phyloP scores from a whole-genome alignment of 2,797 vertebrate species.

The Gorsachius magnificus region DNA sequence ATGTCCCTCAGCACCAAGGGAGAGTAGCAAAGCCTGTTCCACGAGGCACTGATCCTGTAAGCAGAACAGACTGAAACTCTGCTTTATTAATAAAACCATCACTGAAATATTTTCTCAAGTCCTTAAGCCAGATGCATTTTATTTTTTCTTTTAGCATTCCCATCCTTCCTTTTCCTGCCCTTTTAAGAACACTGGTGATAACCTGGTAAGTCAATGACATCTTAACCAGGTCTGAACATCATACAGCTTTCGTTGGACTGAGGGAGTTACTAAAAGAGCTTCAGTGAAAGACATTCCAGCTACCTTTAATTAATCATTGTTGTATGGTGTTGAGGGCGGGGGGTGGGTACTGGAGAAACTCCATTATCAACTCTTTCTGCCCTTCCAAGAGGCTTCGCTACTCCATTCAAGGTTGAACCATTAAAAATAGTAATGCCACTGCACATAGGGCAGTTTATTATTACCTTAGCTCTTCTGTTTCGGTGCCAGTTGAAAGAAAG shows the following conservation, averaged over 20 bases:
- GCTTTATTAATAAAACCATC: neutral
- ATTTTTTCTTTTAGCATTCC: neutral
- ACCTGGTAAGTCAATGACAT: neutral
- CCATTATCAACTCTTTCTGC: neutral
- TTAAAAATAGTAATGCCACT: slow-evolving; percentile 14
- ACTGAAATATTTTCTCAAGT: neutral
- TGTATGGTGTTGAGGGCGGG: neutral
- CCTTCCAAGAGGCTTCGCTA: neutral
- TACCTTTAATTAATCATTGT: neutral
- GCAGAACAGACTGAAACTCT: neutral
- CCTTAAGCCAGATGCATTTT: neutral
- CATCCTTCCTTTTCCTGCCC: neutral
- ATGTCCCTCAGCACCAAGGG: neutral
- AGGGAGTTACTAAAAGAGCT: neutral
- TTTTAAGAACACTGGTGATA: neutral
- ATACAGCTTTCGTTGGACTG: neutral
- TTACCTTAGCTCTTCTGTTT: neutral
- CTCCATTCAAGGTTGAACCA: slow-evolving; percentile 10
- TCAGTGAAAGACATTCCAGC: neutral
- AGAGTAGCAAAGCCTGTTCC: neutral
- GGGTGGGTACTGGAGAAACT: neutral
- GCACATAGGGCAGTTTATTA: neutral
- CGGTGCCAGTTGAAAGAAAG: neutral
- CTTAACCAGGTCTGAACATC: neutral
- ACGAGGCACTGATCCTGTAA: neutral